Evolutionary conservation across 2,888 invertebrate species (phyloP).

Genomic region (Aphidoletes aphidimyza): DNA sequence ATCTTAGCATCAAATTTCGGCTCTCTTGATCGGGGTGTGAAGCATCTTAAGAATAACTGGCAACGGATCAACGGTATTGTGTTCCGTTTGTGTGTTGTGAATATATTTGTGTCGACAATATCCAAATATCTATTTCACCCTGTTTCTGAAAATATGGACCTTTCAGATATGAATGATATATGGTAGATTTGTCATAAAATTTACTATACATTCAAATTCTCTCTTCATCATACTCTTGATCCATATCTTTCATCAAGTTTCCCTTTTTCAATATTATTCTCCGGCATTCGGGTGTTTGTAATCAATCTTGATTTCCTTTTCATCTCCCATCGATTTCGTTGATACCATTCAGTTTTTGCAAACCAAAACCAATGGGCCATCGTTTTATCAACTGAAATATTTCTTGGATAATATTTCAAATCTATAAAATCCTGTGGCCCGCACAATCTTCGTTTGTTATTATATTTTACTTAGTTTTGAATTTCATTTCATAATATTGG

Average conservation of each 20-base stretch:
- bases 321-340: background rate
- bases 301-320: slow-evolving; percentile 1
- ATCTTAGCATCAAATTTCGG: slow-evolving; percentile 14
- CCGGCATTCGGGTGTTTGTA: background rate
- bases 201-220: no score
- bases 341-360: background rate
- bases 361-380: no score
- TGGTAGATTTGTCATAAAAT: no score
- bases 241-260: no score
- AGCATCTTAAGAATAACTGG: background rate
- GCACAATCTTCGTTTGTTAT: no score
- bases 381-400: background rate
- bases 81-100: background rate
- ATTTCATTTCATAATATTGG: no score
- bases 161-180: no score
- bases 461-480: no score
- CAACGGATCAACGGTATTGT: background rate
- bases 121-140: slow-evolving; percentile 2
- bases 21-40: background rate
- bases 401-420: no score
- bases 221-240: no score
- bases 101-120: background rate
- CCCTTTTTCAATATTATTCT: no score
- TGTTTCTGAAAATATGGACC: background rate
- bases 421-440: no score